Percentiles rank a stretch among this genome's conserved stretches.
Conservation (phyloP, 2,888 invertebrate genomes). For the Thymelicus lineola region DNA sequence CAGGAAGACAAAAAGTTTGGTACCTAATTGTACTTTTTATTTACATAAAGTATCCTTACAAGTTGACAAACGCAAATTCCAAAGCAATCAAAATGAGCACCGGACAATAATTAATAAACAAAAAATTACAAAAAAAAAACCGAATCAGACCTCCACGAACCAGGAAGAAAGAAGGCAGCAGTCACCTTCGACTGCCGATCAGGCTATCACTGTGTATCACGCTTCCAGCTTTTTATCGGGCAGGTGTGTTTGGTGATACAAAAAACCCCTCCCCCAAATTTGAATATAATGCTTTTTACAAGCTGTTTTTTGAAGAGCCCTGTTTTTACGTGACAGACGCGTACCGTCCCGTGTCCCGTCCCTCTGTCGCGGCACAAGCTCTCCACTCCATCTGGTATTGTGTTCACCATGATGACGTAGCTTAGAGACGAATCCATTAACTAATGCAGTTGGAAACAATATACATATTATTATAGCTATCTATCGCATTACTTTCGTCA, state of each 20-base stretch:
- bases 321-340: conserved; percentile 15
- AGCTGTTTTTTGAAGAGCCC: conserved; percentile 7
- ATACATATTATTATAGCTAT: no score
- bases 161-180: background rate
- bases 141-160: conserved; percentile 4
- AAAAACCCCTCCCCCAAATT: conserved; percentile 65
- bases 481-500: no score
- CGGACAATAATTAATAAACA: background rate
- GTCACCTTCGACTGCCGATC: conserved; percentile 8
- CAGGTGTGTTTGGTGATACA: conserved; percentile 59
- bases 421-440: no score
- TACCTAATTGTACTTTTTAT: no score
- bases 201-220: conserved; percentile 7
- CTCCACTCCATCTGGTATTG: background rate
- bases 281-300: conserved; percentile 64
- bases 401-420: background rate
- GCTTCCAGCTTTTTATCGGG: conserved; percentile 41
- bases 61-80: background rate
- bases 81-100: background rate
- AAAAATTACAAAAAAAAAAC: background rate
- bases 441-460: no score
- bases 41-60: no score
- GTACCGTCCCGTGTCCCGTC: background rate
- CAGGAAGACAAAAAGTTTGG: no score
- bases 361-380: no score